Base-by-base conservation (phyloP, 2,888 invertebrate genomes). In the Conomelus anceps region DNA sequence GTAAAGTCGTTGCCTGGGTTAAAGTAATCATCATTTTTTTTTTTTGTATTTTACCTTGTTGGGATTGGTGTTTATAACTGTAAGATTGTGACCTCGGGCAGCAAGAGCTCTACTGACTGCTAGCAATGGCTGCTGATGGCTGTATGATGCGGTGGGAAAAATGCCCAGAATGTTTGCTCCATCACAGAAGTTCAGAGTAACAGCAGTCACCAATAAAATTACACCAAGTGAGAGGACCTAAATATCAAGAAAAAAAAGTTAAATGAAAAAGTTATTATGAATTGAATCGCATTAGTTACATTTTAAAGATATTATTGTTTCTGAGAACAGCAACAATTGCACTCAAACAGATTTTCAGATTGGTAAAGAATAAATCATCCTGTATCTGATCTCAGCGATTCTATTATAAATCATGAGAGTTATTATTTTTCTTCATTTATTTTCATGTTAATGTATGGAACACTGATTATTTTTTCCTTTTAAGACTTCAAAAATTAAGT, bases 121-220 rank as follows among this genome's bases (percentile, higher is more conserved):
- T 13, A 86, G 17, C 20, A 89, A 34, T n/a, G 89, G 89, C 23
- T 86, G 20, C 29, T 89, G 89, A 23, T 89, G 89, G 13, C 89
- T 89, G 63, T 41, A 63, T n/a, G 63, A 63, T n/a, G 63, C 63
- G n/a, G 63, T 63, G 1, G 63, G 63, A 63, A 63, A 63, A 3
- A 63, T 63, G n/a, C 63, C 7, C 63, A 63, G 63, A 13, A 63
- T 63, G n/a, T 63, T 63, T 4, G 63, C 63, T 20, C 11, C 63
- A 63, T 63, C n/a, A n/a, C 63, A 63, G n/a, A 63, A n/a, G 63
- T n/a, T 63, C 63, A 63, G 63, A n/a, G 63, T 63, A n/a, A n/a
- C 1, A 63, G 13, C n/a, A n/a, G 34, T 34, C 34, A n/a, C 13
- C 63, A 63, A 63, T 63, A 63, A 63, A 63, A 63, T 6, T n/a